Evolutionary conservation across 2,888 invertebrate species (phyloP), one percentile per base, ranked within the genome.

Genomic region (Agriotes lineatus): DNA sequence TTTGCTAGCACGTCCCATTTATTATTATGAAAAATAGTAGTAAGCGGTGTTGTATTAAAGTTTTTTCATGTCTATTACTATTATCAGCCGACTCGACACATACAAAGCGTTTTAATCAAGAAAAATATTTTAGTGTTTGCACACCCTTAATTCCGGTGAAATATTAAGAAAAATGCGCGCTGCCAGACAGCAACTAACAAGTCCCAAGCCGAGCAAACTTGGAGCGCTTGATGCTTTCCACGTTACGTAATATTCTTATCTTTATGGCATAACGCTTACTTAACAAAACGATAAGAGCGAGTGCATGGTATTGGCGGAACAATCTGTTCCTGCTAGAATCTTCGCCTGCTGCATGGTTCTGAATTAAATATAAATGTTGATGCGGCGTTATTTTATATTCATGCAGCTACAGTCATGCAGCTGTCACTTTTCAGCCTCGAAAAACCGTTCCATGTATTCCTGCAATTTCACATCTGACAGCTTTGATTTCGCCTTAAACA

Each of bases 301-400:
- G 20, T 48, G 48, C 25, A 25, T 25, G 12, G 14, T 42, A 42
- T 42, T 42, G 42, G 48, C 22, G 5, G 12, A 2, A 22, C 48
- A 48, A 48, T 48, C 18, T 14, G 48, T 22, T 22, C 48, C 37
- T 42, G 14, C 48, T 22, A 16, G 22, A 2, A 14, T 2, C n/a
- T 48, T 22, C 12, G 48, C 48, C 42, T 42, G 42, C 42, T 39
- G 37, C 37, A n/a, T 2, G 59, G 45, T 45, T 18, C 59, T 16
- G 33, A 59, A 59, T 59, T 44, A 59, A 59, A 59, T 59, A 59
- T 59, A 59, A 59, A 59, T 59, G 59, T 59, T 59, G 59, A 59
- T 59, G 59, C 44, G 59, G 59, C 59, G 45, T n/a, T 45, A 59
- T 59, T 59, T 59, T 45, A 45, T 59, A 59, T 59, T 45, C 59